A percentile compares a stretch with the other conserved stretches of the same genome.
phyloP scores from a whole-genome alignment of 2,888 invertebrate species.

The Lithophane socia region DNA sequence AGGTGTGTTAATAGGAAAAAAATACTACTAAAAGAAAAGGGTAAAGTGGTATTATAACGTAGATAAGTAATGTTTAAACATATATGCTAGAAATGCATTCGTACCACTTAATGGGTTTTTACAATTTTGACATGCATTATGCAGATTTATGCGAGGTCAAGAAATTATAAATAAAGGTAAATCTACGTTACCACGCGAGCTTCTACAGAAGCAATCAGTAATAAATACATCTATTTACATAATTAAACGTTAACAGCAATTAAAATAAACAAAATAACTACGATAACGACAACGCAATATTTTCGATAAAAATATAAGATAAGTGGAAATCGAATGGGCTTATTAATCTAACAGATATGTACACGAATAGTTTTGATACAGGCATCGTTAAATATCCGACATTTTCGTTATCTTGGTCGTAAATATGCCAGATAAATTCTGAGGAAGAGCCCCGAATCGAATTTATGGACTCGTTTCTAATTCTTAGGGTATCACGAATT shows the following conservation, averaged over 20 bases:
- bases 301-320: slow-evolving; percentile 61
- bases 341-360: slow-evolving; percentile 63
- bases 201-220: slow-evolving; percentile 50
- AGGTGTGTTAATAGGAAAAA: neutral
- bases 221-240: slow-evolving; percentile 51
- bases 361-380: slow-evolving; percentile 67
- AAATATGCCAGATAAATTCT: slow-evolving; percentile 77
- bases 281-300: slow-evolving; percentile 42
- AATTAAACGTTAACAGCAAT: slow-evolving; percentile 55
- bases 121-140: slow-evolving; percentile 45
- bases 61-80: neutral
- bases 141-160: slow-evolving; percentile 53
- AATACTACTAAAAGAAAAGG: neutral
- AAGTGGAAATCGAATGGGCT: slow-evolving; percentile 53
- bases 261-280: slow-evolving; percentile 52
- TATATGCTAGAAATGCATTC: slow-evolving; percentile 26
- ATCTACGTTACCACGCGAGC: slow-evolving; percentile 39
- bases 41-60: neutral
- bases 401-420: slow-evolving; percentile 75
- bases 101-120: slow-evolving; percentile 27
- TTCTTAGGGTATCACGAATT: slow-evolving; percentile 73
- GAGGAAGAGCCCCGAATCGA: slow-evolving; percentile 68
- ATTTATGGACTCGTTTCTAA: slow-evolving; percentile 78
- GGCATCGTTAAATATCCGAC: slow-evolving; percentile 74
- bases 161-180: slow-evolving; percentile 35